phyloP scores from a whole-genome alignment of 2,888 invertebrate species.

The Thymelicus acteon region DNA sequence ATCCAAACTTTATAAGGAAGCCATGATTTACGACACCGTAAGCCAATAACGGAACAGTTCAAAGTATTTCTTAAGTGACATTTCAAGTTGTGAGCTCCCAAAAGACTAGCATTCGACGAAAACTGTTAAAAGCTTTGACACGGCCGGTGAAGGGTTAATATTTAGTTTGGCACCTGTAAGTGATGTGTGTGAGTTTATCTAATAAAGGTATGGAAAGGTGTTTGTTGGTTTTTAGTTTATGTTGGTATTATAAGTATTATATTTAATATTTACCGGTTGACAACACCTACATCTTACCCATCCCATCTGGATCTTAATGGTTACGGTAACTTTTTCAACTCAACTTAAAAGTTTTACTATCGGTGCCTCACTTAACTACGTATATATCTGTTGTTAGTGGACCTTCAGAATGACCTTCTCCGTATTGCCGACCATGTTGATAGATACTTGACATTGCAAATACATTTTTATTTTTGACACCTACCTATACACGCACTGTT shows the following conservation, averaged over 20 bases:
- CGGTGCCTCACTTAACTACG: too few species aligned
- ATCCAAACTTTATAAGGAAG: slow-evolving; percentile 4
- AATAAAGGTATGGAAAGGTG: slow-evolving; percentile 15
- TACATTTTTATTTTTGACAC: too few species aligned
- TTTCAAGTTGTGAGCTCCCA: slow-evolving; percentile 55
- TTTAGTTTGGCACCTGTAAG: slow-evolving; percentile 37
- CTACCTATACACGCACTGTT: too few species aligned
- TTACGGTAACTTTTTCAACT: too few species aligned
- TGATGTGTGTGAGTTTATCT: slow-evolving; percentile 23
- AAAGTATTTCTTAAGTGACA: slow-evolving; percentile 40
- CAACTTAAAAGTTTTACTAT: too few species aligned
- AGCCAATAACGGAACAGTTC: slow-evolving; percentile 22
- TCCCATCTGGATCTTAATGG: too few species aligned
- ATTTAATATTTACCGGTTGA: background rate
- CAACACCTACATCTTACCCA: too few species aligned
- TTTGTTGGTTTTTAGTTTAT: slow-evolving; percentile 5
- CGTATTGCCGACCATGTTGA: background rate
- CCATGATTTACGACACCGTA: slow-evolving; percentile 9
- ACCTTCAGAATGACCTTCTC: background rate
- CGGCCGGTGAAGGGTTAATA: slow-evolving; percentile 43
- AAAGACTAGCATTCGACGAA: slow-evolving; percentile 47
- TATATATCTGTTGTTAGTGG: too few species aligned
- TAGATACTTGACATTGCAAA: background rate
- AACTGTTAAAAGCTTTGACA: slow-evolving; percentile 54
- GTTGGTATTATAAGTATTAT: background rate